Evolutionary conservation across 2,888 invertebrate genomes (phyloP), one percentile per base, ranked within the genome.

Genomic region (Ceramica pisi): DNA sequence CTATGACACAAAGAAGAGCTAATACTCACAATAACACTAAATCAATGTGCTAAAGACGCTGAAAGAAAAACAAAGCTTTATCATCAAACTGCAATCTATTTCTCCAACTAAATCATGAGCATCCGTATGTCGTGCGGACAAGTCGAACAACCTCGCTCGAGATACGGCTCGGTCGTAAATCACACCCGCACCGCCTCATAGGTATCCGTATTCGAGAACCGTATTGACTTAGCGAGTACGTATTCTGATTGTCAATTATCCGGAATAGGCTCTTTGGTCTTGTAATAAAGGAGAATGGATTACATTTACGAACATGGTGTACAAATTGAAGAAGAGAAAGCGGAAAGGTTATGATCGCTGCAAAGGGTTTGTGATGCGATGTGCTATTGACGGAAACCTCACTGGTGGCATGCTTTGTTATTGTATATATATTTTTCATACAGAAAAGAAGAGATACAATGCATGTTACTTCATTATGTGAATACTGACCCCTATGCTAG

Each of bases 81-180:
- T 78, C 50, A 69, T 70, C 35, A 46, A 71, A 59, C 51, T 21
- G 46, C n/a, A 46, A 76, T 73, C 35, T 74, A 35, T 73, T 59
- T 63, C 26, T 59, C 38, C 14, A 53, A 63, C 26, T 35, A 21
- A 67, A 26, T 60, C 41, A 14, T 35, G 14, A 38, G 35, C 19
- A 16, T 21, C 31, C 56, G 5, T n/a, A 57, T 57, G 23, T 60
- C 66, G 62, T 31, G 53, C 41, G 44, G 60, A 63, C 44, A 65
- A 56, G 53, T 53, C 61, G 61, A 44, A 57, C 57, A 59, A 50
- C 56, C 75, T 68, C 51, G 35, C 21, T 61, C 60, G 59, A 74
- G 63, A 81, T 71, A 71, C 57, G 60, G 44, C 16, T 21, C 23
- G 35, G 12, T 65, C 53, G 62, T 79, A 71, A 86, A 84, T 85